phyloP scores from a whole-genome alignment of 2,797 vertebrate genomes.

The Macropodus opercularis region DNA sequence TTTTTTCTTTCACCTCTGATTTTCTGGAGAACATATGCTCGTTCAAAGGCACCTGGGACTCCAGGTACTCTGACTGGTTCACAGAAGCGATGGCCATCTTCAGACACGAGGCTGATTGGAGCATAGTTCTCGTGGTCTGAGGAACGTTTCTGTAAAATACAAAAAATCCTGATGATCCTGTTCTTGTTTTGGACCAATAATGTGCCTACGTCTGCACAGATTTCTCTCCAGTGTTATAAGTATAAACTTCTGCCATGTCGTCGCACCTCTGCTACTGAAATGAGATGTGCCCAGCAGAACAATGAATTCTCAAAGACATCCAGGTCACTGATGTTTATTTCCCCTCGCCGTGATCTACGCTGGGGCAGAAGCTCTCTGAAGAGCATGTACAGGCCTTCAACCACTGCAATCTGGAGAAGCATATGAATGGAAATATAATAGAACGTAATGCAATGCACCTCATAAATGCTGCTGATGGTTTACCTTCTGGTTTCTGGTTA shows the following conservation, averaged over 20 bases:
- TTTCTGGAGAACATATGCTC: conserved; percentile 53
- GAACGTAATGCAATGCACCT: no score
- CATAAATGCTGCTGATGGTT: no score
- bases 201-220: no score
- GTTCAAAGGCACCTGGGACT: conserved; percentile 46
- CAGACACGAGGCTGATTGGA: conserved; percentile 30
- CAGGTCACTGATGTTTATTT: conserved; percentile 51
- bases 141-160: conserved; percentile 40
- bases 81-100: conserved; percentile 35
- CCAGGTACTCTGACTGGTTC: conserved; percentile 65
- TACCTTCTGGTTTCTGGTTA: conserved; percentile 63
- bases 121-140: conserved; percentile 53
- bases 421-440: neutral
- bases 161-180: no score
- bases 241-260: no score
- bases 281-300: conserved; percentile 64
- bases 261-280: conserved; percentile 58
- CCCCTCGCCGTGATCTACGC: conserved; percentile 15
- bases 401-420: conserved; percentile 49
- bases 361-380: conserved; percentile 63
- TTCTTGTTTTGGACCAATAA: no score
- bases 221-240: no score
- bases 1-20: conserved; percentile 48
- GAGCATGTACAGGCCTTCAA: conserved; percentile 67
- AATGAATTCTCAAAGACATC: conserved; percentile 68